These are phyloP conservation scores for Empidonax alnorum DNA, from an alignment of 2,113 vertebrate genomes.

Conservation along the genomic window DNA sequence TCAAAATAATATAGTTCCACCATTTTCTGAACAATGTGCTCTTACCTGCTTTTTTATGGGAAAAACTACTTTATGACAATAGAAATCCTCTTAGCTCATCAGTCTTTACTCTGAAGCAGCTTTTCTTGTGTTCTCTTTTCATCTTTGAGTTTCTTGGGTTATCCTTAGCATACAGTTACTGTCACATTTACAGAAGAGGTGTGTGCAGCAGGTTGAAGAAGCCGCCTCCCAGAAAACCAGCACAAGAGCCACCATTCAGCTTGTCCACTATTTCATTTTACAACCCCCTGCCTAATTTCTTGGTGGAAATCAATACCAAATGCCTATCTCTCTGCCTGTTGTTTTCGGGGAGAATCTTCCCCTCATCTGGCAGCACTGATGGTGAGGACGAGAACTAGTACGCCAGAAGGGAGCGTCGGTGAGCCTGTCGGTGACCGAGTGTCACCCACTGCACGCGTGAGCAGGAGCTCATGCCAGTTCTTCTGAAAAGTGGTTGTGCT, in stretches of 20 bases:
- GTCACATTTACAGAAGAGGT: not conserved
- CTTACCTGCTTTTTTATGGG: not conserved
- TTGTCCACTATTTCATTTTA: not conserved
- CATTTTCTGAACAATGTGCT: not conserved
- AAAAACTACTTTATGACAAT: not conserved
- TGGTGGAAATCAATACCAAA: not conserved
- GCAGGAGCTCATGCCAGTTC: not conserved
- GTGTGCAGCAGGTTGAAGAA: not conserved
- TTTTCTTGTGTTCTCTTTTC: not conserved
- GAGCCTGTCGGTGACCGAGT: rapidly evolving
- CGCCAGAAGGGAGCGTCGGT: not conserved
- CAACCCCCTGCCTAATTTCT: not conserved
- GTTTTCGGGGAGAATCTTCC: not conserved
- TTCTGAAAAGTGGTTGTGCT: not conserved
- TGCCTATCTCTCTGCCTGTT: rapidly evolving
- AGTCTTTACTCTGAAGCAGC: not conserved
- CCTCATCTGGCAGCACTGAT: not conserved
- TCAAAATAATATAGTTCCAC: not conserved
- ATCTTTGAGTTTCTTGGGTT: not conserved
- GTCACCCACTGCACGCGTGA: not conserved
- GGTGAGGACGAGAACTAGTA: not conserved
- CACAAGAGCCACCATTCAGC: not conserved
- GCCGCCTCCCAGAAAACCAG: not conserved
- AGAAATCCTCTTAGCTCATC: not conserved
- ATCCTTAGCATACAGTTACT: not conserved